These are phyloP conservation scores for Carcinoscorpius rotundicauda DNA, from an alignment of 1,140 invertebrate genomes.

Conservation along the genomic window DNA sequence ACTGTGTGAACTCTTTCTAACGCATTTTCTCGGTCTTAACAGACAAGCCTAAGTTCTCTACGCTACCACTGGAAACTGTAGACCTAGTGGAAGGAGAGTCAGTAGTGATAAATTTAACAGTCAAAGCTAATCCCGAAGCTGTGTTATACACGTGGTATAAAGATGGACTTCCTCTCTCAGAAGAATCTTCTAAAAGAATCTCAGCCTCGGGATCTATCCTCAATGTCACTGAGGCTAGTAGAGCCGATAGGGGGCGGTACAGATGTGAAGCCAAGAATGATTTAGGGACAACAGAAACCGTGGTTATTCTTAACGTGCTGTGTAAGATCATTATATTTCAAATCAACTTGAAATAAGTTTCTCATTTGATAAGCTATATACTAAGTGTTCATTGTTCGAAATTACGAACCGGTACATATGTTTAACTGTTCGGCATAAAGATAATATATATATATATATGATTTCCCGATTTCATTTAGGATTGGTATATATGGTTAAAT, in stretches of 20 bases:
- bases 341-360: too few relatives aligned
- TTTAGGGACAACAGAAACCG: slow-evolving; percentile 62
- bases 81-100: slow-evolving; percentile 71
- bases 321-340: slow-evolving; percentile 50
- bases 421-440: too few relatives aligned
- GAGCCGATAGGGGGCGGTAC: slow-evolving; percentile 74
- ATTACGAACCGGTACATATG: too few relatives aligned
- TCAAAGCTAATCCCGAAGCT: slow-evolving; percentile 66
- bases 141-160: slow-evolving; percentile 71
- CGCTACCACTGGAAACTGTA: slow-evolving; percentile 28
- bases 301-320: slow-evolving; percentile 73
- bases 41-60: slow-evolving; percentile 44
- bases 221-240: slow-evolving; percentile 63
- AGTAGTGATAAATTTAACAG: slow-evolving; percentile 60
- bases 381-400: too few relatives aligned
- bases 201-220: slow-evolving; percentile 47
- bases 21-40: slow-evolving; percentile 17
- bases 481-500: too few relatives aligned
- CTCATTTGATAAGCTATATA: too few relatives aligned
- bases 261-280: slow-evolving; percentile 73
- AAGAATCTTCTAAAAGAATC: too few relatives aligned
- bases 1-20: too few relatives aligned
- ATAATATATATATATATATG: too few relatives aligned
- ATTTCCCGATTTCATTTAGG: too few relatives aligned
- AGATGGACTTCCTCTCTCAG: slow-evolving; percentile 8